phyloP scores from a whole-genome alignment of 2,113 vertebrate species.

The Catharus bicknelli region DNA sequence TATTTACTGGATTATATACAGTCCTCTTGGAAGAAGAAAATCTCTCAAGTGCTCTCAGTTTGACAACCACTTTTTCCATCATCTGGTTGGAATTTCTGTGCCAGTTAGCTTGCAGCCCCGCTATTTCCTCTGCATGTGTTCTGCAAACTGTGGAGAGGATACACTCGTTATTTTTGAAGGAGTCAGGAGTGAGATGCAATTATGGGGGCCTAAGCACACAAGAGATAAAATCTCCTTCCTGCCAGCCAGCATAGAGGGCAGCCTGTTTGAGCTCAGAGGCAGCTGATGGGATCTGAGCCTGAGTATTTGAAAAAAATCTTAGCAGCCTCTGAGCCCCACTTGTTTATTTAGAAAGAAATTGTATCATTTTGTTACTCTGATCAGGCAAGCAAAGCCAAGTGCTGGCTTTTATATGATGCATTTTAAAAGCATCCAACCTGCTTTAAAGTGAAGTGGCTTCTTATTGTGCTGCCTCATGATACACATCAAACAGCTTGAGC shows the following conservation, averaged over 20 bases:
- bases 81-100: slow-evolving; percentile 84
- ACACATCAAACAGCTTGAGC: slow-evolving; percentile 63
- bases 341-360: slow-evolving; percentile 94
- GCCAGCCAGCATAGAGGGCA: slow-evolving; percentile 73
- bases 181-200: slow-evolving; percentile 83
- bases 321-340: slow-evolving; percentile 77
- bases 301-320: slow-evolving; percentile 71
- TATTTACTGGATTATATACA: slow-evolving; percentile 61
- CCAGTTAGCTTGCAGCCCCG: slow-evolving; percentile 75
- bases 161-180: slow-evolving; percentile 76
- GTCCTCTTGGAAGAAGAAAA: slow-evolving; percentile 59
- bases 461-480: slow-evolving; percentile 70
- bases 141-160: slow-evolving; percentile 69
- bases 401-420: slow-evolving; percentile 74
- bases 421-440: slow-evolving; percentile 80
- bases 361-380: slow-evolving; percentile 87
- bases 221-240: slow-evolving; percentile 78
- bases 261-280: slow-evolving; percentile 76
- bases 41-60: slow-evolving; percentile 65
- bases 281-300: slow-evolving; percentile 66
- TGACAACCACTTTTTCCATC: slow-evolving; percentile 73
- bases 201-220: slow-evolving; percentile 75
- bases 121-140: slow-evolving; percentile 84
- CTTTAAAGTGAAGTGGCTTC: slow-evolving; percentile 78
- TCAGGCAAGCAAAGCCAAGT: slow-evolving; percentile 72